Conservation (phyloP, 2,113 vertebrate species). For the Phylloscopus trochilus region DNA sequence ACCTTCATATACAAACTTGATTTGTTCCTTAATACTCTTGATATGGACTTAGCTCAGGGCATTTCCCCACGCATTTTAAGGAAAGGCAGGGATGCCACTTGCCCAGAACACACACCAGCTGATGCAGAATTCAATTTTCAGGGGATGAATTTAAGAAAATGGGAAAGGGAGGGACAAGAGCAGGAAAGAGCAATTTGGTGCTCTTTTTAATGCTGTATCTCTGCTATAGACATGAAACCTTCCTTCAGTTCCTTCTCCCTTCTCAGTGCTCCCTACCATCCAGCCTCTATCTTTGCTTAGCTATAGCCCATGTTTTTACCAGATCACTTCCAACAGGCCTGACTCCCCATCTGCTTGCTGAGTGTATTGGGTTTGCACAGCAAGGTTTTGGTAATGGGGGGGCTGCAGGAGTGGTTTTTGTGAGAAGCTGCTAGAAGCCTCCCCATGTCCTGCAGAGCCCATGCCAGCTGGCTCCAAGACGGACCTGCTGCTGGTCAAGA, state of each 20-base stretch:
- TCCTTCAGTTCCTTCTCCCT: background rate
- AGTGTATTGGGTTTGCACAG: background rate
- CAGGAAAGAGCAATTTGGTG: background rate
- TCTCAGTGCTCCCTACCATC: background rate
- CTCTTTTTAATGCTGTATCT: background rate
- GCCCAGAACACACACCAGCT: background rate
- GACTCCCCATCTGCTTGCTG: background rate
- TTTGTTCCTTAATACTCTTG: background rate
- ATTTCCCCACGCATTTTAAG: background rate
- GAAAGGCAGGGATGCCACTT: background rate
- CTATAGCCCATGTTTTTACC: background rate
- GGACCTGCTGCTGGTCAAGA: background rate
- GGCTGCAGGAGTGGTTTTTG: background rate
- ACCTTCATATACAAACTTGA: background rate
- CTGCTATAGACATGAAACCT: background rate
- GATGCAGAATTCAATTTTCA: background rate
- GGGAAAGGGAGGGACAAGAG: background rate
- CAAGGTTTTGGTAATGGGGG: background rate
- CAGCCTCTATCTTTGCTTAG: background rate
- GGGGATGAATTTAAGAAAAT: background rate
- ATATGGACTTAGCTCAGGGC: background rate
- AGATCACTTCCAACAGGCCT: background rate
- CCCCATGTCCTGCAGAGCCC: background rate
- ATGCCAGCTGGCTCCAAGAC: background rate
- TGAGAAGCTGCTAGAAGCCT: background rate